Conservation (phyloP, 2,888 invertebrate genomes). For the Eupeodes latifasciatus region DNA sequence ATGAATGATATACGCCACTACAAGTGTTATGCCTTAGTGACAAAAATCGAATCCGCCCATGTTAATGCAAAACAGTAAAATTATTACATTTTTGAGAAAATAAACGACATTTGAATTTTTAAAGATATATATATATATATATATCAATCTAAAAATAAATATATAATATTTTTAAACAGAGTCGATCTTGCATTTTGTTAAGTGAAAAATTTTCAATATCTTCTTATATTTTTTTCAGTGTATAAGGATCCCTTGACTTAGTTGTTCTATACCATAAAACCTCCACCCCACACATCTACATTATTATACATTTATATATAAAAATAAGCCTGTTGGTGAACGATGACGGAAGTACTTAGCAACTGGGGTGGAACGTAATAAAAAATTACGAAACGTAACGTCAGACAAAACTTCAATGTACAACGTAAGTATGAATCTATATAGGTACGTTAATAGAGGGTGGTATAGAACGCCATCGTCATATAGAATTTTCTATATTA, state of each 20-base stretch:
- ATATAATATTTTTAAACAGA: no score
- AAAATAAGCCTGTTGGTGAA: slow-evolving; percentile 66
- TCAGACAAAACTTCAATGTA: slow-evolving; percentile 33
- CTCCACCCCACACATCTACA: slow-evolving; percentile 16
- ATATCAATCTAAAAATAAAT: no score
- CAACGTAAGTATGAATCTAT: background rate
- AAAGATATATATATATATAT: no score
- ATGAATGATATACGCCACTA: no score
- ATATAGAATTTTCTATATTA: background rate
- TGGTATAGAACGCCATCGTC: background rate
- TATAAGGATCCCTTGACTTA: slow-evolving; percentile 36
- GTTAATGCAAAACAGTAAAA: no score
- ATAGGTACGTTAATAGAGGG: slow-evolving; percentile 8
- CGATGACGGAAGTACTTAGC: slow-evolving; percentile 76
- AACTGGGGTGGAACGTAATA: slow-evolving; percentile 75
- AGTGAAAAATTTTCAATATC: background rate
- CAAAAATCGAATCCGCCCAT: no score
- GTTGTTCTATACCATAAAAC: background rate
- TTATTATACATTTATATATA: background rate
- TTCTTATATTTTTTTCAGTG: slow-evolving; percentile 13
- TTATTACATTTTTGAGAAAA: no score
- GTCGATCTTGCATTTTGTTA: no score
- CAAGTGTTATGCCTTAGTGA: no score
- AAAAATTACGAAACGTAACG: slow-evolving; percentile 76
- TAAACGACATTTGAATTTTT: no score